Base-by-base conservation (phyloP, 2,888 invertebrate genomes). In the Prostheceraeus crozeri region DNA sequence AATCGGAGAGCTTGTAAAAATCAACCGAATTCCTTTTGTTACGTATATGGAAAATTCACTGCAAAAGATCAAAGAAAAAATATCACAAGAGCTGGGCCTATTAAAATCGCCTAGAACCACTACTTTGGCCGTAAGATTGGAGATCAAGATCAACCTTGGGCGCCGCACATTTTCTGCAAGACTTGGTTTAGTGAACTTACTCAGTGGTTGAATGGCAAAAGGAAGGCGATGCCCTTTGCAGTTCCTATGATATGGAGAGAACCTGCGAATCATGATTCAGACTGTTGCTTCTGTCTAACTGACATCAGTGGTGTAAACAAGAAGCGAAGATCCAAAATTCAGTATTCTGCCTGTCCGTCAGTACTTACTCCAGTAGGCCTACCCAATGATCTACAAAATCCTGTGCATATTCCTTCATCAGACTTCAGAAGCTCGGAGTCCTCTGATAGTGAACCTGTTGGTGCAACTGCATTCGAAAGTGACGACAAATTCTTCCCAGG, bases 211-310 rank as follows among this genome's bases (percentile, higher is more conserved):
- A 40, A 40, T 40, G 40, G 40, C 4, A 40, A 4, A 8, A 14
- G 40, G 23, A 40, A 40, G n/a, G 14, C 40, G 6, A 59, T 70
- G 67, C 58, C 57, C 52, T 71, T 71, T 64, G 66, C 62, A 51
- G 52, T 68, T 27, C 68, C 71, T 40, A 70, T 61, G 60, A 63
- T 67, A 40, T 70, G 69, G 71, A 30, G 64, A 45, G 68, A 71
- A 62, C 68, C 67, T 55, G 62, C 52, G 56, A 65, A 72, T 64
- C 70, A 72, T 63, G 59, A 59, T 1, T 63, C 60, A 63, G 70
- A 70, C 63, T 70, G 68, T 64, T 72, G 69, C 62, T 71, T 72
- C 65, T 72, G 84, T 62, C 59, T 69, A 85, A 87, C 86, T 55
- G 87, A 52, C 35, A 3, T 61, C 30, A 61, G 33, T 36, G 58